A percentile compares a stretch with the other conserved stretches of the same genome.
Evolutionary conservation across 2,888 invertebrate species (phyloP).

Genomic region (Ophioninae sp.): DNA sequence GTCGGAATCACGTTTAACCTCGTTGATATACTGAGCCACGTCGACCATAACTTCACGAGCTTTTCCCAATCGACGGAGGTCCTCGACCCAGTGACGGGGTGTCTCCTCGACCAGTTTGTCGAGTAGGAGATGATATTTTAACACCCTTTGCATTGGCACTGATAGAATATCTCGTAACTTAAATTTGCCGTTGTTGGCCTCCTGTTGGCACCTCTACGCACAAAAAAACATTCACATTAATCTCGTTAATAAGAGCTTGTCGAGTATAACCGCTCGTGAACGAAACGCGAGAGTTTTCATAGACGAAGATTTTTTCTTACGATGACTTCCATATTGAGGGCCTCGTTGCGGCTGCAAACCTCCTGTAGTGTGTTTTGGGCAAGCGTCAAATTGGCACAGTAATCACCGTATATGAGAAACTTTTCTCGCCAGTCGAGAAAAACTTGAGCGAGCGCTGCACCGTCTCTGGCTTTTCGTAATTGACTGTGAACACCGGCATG

Average conservation of each 20-base stretch:
- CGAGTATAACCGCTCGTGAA: neutral
- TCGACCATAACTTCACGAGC: constrained; percentile 98
- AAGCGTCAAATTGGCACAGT: constrained; percentile 95
- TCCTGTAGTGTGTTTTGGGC: constrained; percentile 94
- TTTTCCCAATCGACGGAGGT: constrained; percentile 90
- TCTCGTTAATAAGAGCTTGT: neutral
- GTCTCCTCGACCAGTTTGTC: constrained; percentile 95
- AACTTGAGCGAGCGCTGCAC: constrained; percentile 84
- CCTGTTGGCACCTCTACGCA: constrained; percentile 92
- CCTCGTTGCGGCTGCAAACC: constrained; percentile 86
- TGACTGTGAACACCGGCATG: constrained; percentile 93
- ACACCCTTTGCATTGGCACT: constrained; percentile 98
- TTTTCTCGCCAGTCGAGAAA: constrained; percentile 95
- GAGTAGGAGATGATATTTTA: constrained; percentile 97
- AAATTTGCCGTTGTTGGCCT: constrained; percentile 97
- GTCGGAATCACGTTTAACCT: constrained; percentile 98
- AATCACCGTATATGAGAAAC: constrained; percentile 96
- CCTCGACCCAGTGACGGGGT: constrained; percentile 92
- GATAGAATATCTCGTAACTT: constrained; percentile 97
- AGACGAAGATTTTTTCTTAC: constrained; percentile 81
- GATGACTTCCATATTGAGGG: constrained; percentile 86
- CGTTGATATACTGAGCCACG: constrained; percentile 98
- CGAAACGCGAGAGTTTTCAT: neutral
- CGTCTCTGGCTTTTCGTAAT: constrained; percentile 87
- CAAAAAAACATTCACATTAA: constrained; percentile 52